Evolutionary conservation across 2,888 invertebrate genomes (phyloP), one percentile per base, ranked within the genome.

Genomic region (Ischnura elegans): DNA sequence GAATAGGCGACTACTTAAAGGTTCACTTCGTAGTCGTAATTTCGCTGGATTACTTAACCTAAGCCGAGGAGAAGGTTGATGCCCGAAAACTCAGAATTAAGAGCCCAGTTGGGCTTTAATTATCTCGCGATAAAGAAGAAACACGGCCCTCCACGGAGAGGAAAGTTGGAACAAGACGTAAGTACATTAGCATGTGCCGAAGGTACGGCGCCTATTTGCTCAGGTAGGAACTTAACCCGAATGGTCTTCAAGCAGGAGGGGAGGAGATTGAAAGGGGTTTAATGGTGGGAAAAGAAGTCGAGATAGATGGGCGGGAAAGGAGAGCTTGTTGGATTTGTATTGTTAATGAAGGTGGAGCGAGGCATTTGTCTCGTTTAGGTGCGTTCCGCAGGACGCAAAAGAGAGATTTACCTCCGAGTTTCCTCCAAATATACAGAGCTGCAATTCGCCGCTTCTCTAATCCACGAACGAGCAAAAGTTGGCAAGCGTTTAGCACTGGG

Each of bases 251-350:
- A 61, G 19, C 6, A 61, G n/a, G 61, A 25, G n/a, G 25, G 55
- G 61, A 61, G n/a, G 21, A 25, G 61, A 61, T 61, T 61, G 61
- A 36, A 76, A 76, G 76, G n/a, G 76, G 76, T 76, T 36, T 36
- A 76, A 76, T 36, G 76, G 76, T 76, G 76, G 76, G 76, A 76
- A 76, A 66, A 76, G 61, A 76, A 36, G 76, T 36, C 29, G 76
- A 36, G 36, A 36, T 36, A 76, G n/a, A 36, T 76, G 76, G n/a
- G 8, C 10, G 29, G 29, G 76, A 76, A 36, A 25, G 61, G 61
- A 16, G n/a, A 61, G n/a, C 61, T n/a, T n/a, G 76, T 36, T 29
- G 76, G 76, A 76, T 76, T 76, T 76, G 76, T 76, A 76, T 76
- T 76, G 76, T 76, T 76, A 76, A 76, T 76, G 76, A 76, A 76